Evolutionary conservation across 2,888 invertebrate genomes (phyloP), one percentile per base, ranked within the genome.

Genomic region (Lycia hirtaria): DNA sequence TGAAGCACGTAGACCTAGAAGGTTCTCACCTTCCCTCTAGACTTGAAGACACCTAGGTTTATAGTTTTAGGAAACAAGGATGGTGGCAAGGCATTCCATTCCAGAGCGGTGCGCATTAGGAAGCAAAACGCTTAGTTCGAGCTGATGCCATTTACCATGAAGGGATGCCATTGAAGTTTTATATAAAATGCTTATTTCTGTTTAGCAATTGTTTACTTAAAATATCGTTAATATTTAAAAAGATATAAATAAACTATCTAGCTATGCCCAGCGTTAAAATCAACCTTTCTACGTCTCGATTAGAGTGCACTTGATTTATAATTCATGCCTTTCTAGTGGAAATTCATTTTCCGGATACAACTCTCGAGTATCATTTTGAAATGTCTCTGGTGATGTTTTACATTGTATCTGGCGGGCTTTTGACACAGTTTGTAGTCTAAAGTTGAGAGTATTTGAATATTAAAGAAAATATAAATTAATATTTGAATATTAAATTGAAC

Each of bases 301-400:
- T 45, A 17, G 32, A 53, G 20, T 53, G 53, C 45, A 53, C 12
- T 32, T 38, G 30, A 28, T 53, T 53, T 53, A 53, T 45, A 53
- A 53, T 53, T 37, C 45, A 45, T 22, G 24, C 24, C 33, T 14
- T 41, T 32, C 37, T 32, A 5, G 19, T 28, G 22, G 12, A 44
- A 38, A 17, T 38, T 30, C 15, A 53, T 47, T 47, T 53, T 30
- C 24, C 12, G 4, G 24, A 19, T 28, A 26, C 38, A 19, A 38
- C 20, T 28, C 19, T 7, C 6, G 37, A 22, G 38, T 24, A 48
- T 38, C 7, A 35, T 28, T 28, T 48, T 26, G 37, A 48, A 0
- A 37, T 47, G 22, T 15, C 26, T 38, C 7, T 14, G 9, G 5
- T 28, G 17, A n/a, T 37, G 15, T 48, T 37, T 26, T 33, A 38